Conservation (phyloP, 92 coral and sea anemone genomes). For the Galaxea fascicularis region DNA sequence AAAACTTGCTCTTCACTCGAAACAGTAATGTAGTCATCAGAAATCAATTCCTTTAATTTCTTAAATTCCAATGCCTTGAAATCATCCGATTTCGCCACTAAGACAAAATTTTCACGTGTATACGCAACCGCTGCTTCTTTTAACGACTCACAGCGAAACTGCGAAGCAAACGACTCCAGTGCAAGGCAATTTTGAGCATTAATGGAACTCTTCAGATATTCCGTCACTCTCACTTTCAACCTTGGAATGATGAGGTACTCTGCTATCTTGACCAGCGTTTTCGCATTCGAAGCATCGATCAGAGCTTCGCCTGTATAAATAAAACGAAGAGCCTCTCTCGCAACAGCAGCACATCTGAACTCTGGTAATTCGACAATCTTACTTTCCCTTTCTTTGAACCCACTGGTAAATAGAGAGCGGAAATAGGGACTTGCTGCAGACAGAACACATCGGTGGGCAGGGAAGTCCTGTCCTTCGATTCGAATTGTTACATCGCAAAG, state of each 20-base stretch:
- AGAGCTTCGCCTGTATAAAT: constrained; percentile 77
- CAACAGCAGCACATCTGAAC: constrained; percentile 33
- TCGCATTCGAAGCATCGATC: constrained; percentile 62
- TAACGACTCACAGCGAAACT: constrained; percentile 64
- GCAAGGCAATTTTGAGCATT: constrained; percentile 63
- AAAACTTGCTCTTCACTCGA: constrained; percentile 71
- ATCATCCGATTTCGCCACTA: constrained; percentile 53
- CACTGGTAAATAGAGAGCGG: constrained; percentile 66
- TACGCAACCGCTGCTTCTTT: constrained; percentile 39
- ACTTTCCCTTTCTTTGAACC: constrained; percentile 38
- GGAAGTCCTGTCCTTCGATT: constrained; percentile 65
- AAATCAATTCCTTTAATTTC: constrained; percentile 48
- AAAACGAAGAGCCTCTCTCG: constrained; percentile 56
- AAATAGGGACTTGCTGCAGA: constrained; percentile 78
- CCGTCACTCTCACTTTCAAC: constrained; percentile 53
- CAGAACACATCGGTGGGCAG: constrained; percentile 72
- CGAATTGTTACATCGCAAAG: constrained; percentile 79
- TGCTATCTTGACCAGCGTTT: constrained; percentile 60
- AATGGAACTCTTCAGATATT: constrained; percentile 54
- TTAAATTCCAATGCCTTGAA: constrained; percentile 57
- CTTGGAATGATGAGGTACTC: constrained; percentile 70
- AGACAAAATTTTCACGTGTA: constrained; percentile 61
- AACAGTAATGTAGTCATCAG: constrained; percentile 60
- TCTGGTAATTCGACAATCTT: constrained; percentile 45
- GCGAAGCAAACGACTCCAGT: constrained; percentile 56